A percentile compares a stretch with the other conserved stretches of the same genome.
Conservation (phyloP, 2,888 invertebrate species). For the Zelleria hepariella region DNA sequence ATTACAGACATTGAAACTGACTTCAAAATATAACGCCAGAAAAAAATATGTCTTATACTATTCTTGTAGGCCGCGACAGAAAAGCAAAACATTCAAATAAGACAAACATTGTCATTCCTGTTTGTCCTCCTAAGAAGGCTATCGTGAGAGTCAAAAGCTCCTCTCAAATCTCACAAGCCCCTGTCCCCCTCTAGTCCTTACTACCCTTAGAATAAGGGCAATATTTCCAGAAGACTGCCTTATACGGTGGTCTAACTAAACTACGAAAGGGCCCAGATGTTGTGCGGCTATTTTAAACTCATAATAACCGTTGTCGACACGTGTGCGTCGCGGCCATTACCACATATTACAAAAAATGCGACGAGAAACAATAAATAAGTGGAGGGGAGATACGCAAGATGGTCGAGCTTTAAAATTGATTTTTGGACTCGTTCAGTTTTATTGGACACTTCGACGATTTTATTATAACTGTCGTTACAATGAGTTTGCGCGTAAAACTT, state of each 20-base stretch:
- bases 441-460: not conserved
- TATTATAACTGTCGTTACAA: not conserved
- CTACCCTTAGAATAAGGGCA: not conserved
- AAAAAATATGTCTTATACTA: too few species aligned
- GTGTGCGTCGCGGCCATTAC: constrained; percentile 66
- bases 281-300: constrained; percentile 69
- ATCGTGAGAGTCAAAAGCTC: constrained; percentile 14
- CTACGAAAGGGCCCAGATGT: constrained; percentile 41
- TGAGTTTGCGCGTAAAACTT: not conserved
- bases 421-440: constrained; percentile 18
- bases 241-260: constrained; percentile 37
- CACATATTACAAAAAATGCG: constrained; percentile 69
- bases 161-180: constrained; percentile 20
- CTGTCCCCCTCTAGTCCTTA: not conserved
- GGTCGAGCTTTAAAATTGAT: constrained; percentile 49
- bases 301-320: constrained; percentile 67
- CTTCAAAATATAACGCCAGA: too few species aligned
- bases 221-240: not conserved
- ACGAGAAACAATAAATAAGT: constrained; percentile 64
- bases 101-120: not conserved
- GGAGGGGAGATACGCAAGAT: constrained; percentile 19
- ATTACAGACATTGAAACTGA: too few species aligned
- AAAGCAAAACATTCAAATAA: not conserved
- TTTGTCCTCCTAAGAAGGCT: not conserved
- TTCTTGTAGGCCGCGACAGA: not conserved